Evolutionary conservation across 1,140 invertebrate genomes (phyloP).

Genomic region (Calliphora vicina): DNA sequence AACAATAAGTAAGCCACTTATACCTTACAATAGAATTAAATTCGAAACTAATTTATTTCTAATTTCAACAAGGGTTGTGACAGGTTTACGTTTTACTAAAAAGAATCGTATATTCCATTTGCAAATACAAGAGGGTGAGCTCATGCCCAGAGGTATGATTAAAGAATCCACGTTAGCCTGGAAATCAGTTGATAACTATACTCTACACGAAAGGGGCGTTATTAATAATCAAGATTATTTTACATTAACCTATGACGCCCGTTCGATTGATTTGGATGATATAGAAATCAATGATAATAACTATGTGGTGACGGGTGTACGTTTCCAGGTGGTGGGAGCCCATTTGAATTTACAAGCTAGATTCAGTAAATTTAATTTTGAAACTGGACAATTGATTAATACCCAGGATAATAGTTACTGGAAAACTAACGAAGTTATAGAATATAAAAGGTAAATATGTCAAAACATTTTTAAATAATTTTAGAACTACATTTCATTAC

Average conservation of each 20-base stretch:
- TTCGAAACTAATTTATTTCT: neutral
- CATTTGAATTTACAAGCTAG: constrained; percentile 86
- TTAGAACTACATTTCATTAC: too few relatives aligned
- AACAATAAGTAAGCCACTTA: constrained; percentile 39
- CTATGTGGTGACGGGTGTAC: constrained; percentile 69
- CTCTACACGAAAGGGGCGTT: constrained; percentile 66
- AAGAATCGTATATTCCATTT: constrained; percentile 78
- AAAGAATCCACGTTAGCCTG: constrained; percentile 69
- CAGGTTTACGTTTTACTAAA: constrained; percentile 78
- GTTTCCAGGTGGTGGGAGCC: constrained; percentile 77
- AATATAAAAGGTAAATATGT: constrained; percentile 49
- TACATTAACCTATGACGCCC: constrained; percentile 75
- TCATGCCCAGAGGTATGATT: constrained; percentile 72
- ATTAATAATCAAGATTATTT: constrained; percentile 74
- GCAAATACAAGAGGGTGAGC: constrained; percentile 78
- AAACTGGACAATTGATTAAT: constrained; percentile 72
- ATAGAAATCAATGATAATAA: constrained; percentile 75
- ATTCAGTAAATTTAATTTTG: constrained; percentile 81
- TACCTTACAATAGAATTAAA: too few relatives aligned
- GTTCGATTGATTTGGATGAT: constrained; percentile 83
- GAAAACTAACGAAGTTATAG: constrained; percentile 77
- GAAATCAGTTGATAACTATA: constrained; percentile 73
- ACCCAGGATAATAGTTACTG: constrained; percentile 72
- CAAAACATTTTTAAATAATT: too few relatives aligned
- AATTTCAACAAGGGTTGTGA: constrained; percentile 63